phyloP scores from a whole-genome alignment of 2,113 vertebrate species.

The Hipposideros armiger region DNA sequence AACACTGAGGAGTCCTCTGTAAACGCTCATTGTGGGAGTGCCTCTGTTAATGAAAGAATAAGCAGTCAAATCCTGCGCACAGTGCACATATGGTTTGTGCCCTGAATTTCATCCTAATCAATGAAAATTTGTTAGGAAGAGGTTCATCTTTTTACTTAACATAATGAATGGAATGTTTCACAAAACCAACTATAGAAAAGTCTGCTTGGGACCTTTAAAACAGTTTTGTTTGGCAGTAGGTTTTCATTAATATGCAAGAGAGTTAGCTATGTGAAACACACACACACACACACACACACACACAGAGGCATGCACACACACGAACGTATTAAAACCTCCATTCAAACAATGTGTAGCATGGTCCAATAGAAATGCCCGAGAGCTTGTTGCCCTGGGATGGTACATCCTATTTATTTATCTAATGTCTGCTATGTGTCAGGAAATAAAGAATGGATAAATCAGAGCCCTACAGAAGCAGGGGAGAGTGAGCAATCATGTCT shows the following conservation, averaged over 20 bases:
- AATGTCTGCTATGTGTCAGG: background rate
- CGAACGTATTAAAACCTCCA: background rate
- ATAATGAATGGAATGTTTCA: background rate
- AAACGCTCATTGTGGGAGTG: accelerated
- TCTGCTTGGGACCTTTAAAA: background rate
- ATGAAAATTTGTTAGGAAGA: background rate
- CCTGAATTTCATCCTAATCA: background rate
- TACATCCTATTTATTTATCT: background rate
- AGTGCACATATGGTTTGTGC: accelerated
- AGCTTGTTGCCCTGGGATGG: background rate
- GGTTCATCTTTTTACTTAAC: background rate
- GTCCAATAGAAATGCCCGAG: background rate
- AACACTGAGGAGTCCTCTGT: background rate
- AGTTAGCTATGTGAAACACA: background rate
- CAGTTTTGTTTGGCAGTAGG: background rate
- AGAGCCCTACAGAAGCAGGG: background rate
- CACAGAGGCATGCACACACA: background rate
- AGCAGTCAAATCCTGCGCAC: background rate
- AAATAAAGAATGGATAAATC: background rate
- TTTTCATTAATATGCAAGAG: background rate
- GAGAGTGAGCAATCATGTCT: background rate
- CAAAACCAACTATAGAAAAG: background rate
- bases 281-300: background rate
- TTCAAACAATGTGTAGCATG: background rate
- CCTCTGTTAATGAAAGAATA: background rate